phyloP scores from a whole-genome alignment of 2,797 vertebrate species.

The Tachyglossus aculeatus region DNA sequence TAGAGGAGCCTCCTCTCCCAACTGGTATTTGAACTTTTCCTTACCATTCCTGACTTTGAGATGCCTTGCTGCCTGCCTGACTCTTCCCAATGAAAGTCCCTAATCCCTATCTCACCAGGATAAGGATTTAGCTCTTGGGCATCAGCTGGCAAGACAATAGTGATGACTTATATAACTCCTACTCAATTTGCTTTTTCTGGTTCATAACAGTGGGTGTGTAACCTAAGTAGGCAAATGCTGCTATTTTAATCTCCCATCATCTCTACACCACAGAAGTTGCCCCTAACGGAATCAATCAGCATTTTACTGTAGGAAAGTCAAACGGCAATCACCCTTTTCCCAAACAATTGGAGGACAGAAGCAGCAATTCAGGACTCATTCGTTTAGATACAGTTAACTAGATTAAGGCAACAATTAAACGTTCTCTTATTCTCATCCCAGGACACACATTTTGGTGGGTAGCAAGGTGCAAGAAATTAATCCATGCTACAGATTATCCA shows the following conservation, averaged over 20 bases:
- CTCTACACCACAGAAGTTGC: neutral
- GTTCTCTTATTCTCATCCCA: neutral
- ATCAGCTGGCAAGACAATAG: neutral
- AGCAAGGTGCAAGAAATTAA: too few relatives aligned
- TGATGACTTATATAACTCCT: neutral
- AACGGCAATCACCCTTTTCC: neutral
- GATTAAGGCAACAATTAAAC: neutral
- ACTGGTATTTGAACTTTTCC: too few relatives aligned
- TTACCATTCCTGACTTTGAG: too few relatives aligned
- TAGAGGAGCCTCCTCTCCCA: too few relatives aligned
- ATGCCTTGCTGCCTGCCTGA: too few relatives aligned
- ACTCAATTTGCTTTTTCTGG: neutral
- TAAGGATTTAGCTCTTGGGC: neutral
- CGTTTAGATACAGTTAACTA: neutral
- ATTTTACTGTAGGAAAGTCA: neutral
- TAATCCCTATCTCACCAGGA: neutral
- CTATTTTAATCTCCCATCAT: conserved; percentile 15
- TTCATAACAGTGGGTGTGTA: neutral
- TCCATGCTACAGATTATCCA: too few relatives aligned
- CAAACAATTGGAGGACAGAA: neutral
- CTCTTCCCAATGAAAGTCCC: too few relatives aligned
- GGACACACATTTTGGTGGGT: neutral
- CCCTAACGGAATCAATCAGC: neutral
- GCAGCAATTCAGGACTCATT: neutral
- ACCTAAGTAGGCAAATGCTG: conserved; percentile 12